phyloP scores from a whole-genome alignment of 2,888 invertebrate genomes.

The Pyrrhia umbra region DNA sequence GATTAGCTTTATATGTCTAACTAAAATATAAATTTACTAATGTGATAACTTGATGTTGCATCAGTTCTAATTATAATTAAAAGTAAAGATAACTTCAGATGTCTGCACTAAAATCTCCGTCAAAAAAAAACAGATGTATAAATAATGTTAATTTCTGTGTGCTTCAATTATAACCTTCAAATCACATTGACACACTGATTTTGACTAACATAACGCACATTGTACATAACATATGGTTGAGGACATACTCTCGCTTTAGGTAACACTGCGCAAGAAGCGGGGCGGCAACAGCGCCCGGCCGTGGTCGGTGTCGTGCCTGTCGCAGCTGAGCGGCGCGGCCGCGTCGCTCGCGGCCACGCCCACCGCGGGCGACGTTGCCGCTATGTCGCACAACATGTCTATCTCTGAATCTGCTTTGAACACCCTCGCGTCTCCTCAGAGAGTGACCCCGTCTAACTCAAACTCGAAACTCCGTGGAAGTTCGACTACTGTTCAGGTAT shows the following conservation, averaged over 20 bases:
- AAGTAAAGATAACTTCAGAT: conserved; percentile 20
- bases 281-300: conserved; percentile 92
- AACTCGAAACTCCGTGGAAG: conserved; percentile 85
- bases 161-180: conserved; percentile 14
- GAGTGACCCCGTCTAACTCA: conserved; percentile 83
- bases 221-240: conserved; percentile 69
- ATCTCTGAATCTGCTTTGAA: conserved; percentile 97
- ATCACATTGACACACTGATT: conserved; percentile 7
- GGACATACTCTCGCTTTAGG: conserved; percentile 77
- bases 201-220: conserved; percentile 41
- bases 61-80: conserved; percentile 5
- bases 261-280: conserved; percentile 92
- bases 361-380: conserved; percentile 77
- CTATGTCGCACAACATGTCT: conserved; percentile 92
- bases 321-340: conserved; percentile 91
- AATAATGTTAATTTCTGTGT: not conserved
- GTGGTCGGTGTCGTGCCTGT: conserved; percentile 97
- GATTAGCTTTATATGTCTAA: conserved; percentile 36
- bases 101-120: not conserved
- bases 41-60: conserved; percentile 15
- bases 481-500: conserved; percentile 87
- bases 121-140: not conserved
- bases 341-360: conserved; percentile 84
- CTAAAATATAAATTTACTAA: conserved; percentile 26
- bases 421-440: conserved; percentile 91